phyloP scores from a whole-genome alignment of 2,888 invertebrate genomes.

The Calameuta filiformis region DNA sequence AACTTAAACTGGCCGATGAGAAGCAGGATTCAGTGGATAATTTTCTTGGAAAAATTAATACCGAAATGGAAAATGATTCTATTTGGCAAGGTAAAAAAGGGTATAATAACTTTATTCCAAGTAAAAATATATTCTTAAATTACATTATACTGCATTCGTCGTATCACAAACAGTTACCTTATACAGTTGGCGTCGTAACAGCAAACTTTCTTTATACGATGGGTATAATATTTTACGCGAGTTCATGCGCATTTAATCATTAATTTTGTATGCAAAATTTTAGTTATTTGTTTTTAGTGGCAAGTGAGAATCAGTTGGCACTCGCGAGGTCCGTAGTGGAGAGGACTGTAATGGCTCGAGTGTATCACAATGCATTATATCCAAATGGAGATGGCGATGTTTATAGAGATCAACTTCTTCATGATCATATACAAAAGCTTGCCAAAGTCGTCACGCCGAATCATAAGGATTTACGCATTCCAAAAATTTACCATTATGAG shows the following conservation, averaged over 20 bases:
- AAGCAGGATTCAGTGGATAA: constrained; percentile 89
- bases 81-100: constrained; percentile 75
- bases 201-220: background rate
- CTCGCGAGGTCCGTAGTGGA: constrained; percentile 87
- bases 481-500: constrained; percentile 86
- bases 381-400: constrained; percentile 98
- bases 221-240: background rate
- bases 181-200: too few species aligned
- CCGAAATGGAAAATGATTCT: constrained; percentile 77
- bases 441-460: constrained; percentile 79
- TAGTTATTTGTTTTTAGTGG: constrained; percentile 67
- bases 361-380: constrained; percentile 93
- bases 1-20: constrained; percentile 86
- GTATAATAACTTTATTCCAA: background rate
- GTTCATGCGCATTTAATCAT: background rate
- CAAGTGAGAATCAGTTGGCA: constrained; percentile 77
- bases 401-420: constrained; percentile 87
- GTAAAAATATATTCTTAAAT: background rate
- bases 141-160: background rate
- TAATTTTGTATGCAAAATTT: background rate
- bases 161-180: background rate
- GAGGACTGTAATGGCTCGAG: constrained; percentile 88
- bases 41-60: constrained; percentile 78
- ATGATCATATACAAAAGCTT: constrained; percentile 89
- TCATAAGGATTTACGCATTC: constrained; percentile 85